A percentile compares a stretch with the other conserved stretches of the same genome.
These are phyloP conservation scores for Diploptera punctata DNA, from an alignment of 2,888 invertebrate species.

Conservation along the genomic window DNA sequence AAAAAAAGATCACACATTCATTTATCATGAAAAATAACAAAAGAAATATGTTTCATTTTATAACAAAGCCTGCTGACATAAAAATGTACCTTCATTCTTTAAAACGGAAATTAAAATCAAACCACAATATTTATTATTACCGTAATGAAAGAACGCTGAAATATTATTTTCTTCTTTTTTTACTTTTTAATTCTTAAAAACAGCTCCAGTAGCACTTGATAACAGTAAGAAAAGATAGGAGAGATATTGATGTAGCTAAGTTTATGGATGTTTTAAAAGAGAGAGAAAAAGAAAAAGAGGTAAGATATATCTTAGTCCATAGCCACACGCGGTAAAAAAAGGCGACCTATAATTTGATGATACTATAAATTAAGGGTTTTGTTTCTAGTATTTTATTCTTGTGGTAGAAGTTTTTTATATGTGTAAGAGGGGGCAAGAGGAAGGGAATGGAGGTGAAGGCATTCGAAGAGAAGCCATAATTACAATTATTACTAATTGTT, in stretches of 20 bases:
- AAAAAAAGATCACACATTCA: too few species aligned
- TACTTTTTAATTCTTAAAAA: too few species aligned
- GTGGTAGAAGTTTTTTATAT: background rate
- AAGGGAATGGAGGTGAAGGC: background rate
- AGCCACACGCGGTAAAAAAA: conserved; percentile 7
- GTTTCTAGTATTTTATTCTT: conserved; percentile 26
- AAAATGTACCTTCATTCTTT: too few species aligned
- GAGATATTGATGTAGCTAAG: conserved; percentile 8
- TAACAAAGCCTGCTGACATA: too few species aligned
- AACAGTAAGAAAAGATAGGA: background rate
- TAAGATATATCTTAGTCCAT: background rate
- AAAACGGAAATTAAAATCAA: too few species aligned
- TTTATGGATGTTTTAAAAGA: conserved; percentile 13
- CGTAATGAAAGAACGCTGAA: too few species aligned
- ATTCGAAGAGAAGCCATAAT: conserved; percentile 22
- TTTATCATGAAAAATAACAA: too few species aligned
- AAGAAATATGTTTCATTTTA: too few species aligned
- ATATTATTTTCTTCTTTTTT: too few species aligned
- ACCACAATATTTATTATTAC: too few species aligned
- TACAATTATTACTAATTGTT: conserved; percentile 29
- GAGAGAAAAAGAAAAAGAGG: too few species aligned
- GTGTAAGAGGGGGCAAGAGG: background rate
- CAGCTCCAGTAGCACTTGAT: background rate
- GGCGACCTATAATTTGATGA: conserved; percentile 27
- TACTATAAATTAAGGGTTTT: conserved; percentile 26